Evolutionary conservation across 2,888 invertebrate species (phyloP), one percentile per base, ranked within the genome.

Genomic region (Mythimna loreyi): DNA sequence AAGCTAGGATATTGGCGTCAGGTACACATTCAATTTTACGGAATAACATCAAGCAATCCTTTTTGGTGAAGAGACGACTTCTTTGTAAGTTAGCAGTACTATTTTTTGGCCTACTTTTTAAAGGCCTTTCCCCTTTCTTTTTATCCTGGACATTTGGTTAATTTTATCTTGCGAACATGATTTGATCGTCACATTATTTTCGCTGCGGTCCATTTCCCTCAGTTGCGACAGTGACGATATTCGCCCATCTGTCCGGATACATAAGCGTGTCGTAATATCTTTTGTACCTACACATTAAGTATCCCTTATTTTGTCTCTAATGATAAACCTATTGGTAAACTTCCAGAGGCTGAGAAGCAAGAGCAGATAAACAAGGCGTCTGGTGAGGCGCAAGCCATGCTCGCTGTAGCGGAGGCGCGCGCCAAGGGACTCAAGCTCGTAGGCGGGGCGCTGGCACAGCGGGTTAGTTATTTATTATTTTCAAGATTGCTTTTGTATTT

Each of bases 291-390:
- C n/a, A n/a, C n/a, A n/a, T n/a, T 33, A 33, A 33, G 33, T 33
- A 33, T 33, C 3, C 33, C 8, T 11, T 33, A 7, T 33, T 33
- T 11, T 33, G 11, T 33, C 33, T 9, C 33, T 33, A 33, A 9
- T 40, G 40, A 16, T 40, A 40, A 13, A 16, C 16, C 40, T 40
- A 16, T 43, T 43, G 43, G 0, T 43, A 23, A 69, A 66, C 30
- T 87, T 92, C 5, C 92, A 97, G 99, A 99, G 97, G 99, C 99
- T 49, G 98, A 98, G 85, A 97, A 98, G 84, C 97, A 98, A 86
- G 99, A 99, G 92, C 98, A 99, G 89, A 99, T 99, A 75, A 99
- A 99, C 93, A 97, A 98, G 91, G 99, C 99, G 1, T 97, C 96
- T 70, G 99, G 99, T 91, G 99, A 99, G 91, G 99, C 99, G 0